phyloP scores from a whole-genome alignment of 2,888 invertebrate genomes.

The Cybosia mesomella region DNA sequence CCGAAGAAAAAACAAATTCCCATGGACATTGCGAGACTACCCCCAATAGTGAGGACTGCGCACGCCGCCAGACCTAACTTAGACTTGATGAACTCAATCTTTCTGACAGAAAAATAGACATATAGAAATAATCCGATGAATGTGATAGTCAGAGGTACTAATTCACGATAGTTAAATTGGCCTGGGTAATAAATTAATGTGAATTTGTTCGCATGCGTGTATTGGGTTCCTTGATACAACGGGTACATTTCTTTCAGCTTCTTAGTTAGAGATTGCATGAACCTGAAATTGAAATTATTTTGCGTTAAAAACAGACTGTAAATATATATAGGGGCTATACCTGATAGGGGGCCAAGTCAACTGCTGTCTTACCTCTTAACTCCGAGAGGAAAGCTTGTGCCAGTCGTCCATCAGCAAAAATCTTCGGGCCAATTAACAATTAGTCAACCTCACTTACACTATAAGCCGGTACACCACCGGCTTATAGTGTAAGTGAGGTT shows the following conservation, averaged over 20 bases:
- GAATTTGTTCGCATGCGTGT: conserved; percentile 76
- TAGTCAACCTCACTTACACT: too few species aligned
- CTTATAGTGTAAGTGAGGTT: too few species aligned
- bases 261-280: conserved; percentile 90
- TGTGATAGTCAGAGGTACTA: conserved; percentile 94
- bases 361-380: too few species aligned
- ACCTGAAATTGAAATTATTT: conserved; percentile 85
- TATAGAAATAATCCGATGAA: conserved; percentile 96
- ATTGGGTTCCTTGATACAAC: conserved; percentile 87
- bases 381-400: too few species aligned
- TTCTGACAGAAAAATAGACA: conserved; percentile 97
- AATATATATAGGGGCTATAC: neutral
- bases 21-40: conserved; percentile 97
- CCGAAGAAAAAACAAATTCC: conserved; percentile 96
- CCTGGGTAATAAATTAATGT: conserved; percentile 94
- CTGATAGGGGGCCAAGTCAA: too few species aligned
- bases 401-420: too few species aligned
- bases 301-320: neutral
- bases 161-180: conserved; percentile 94
- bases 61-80: conserved; percentile 95
- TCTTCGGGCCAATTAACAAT: too few species aligned
- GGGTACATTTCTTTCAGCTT: conserved; percentile 91
- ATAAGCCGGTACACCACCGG: too few species aligned
- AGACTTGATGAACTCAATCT: conserved; percentile 97
- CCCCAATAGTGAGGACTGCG: conserved; percentile 94